These are phyloP conservation scores for Cylindroiulus punctatus DNA, from an alignment of 2,888 invertebrate species.

Conservation along the genomic window DNA sequence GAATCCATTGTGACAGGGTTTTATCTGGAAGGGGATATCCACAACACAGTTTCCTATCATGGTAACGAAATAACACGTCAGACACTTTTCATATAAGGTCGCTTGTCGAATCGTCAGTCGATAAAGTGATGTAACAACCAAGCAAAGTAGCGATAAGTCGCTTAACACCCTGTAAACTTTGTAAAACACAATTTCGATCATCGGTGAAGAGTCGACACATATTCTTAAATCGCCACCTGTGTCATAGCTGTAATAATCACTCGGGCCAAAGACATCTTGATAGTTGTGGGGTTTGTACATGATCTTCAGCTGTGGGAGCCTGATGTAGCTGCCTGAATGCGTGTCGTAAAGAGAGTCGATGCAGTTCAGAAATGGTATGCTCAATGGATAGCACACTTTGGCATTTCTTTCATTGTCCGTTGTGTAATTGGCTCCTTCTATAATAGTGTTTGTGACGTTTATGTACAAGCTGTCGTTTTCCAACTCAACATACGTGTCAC, in stretches of 20 bases:
- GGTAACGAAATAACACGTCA: not conserved
- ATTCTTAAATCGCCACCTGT: not conserved
- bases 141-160: not conserved
- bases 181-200: not conserved
- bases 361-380: not conserved
- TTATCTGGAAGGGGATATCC: not conserved
- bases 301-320: not conserved
- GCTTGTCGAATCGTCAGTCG: not conserved
- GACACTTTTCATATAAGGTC: not conserved
- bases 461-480: too few relatives aligned
- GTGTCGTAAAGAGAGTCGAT: not conserved
- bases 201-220: not conserved
- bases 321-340: not conserved
- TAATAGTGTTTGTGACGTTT: too few relatives aligned
- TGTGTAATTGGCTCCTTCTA: not conserved
- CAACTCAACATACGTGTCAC: too few relatives aligned
- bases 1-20: not conserved
- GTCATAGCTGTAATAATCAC: not conserved
- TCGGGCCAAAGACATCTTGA: not conserved
- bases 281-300: not conserved
- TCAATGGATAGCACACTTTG: not conserved
- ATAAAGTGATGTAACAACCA: not conserved
- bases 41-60: not conserved
- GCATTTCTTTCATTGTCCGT: not conserved
- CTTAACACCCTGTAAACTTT: not conserved